A percentile compares a stretch with the other conserved stretches of the same genome.
phyloP scores from a whole-genome alignment of 2,113 vertebrate genomes.

The Progne subis region DNA sequence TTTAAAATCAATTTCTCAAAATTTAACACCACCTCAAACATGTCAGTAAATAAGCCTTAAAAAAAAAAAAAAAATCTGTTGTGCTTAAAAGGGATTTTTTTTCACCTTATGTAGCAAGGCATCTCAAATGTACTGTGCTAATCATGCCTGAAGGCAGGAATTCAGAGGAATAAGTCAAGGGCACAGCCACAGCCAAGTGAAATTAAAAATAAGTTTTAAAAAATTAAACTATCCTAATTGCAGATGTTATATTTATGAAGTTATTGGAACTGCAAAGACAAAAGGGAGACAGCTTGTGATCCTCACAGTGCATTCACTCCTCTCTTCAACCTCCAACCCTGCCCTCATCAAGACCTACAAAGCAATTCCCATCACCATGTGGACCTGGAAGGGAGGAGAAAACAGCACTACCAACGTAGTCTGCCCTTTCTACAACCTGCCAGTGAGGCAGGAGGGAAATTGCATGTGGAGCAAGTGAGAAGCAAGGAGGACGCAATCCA shows the following conservation, averaged over 20 bases:
- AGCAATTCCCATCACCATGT: accelerated
- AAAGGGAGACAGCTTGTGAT: background rate
- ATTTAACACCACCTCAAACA: background rate
- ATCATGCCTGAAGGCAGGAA: constrained; percentile 29
- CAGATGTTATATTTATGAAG: background rate
- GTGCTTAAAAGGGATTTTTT: background rate
- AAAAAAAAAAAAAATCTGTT: background rate
- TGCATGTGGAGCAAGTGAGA: background rate
- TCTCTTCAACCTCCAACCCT: background rate
- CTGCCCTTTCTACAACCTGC: background rate
- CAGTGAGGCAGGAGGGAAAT: constrained; percentile 38
- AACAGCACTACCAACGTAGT: background rate
- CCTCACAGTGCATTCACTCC: background rate
- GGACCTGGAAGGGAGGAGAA: background rate
- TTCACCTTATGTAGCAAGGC: background rate
- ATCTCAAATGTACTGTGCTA: background rate
- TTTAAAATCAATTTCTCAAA: background rate
- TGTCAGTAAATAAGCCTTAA: background rate
- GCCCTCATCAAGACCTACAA: background rate
- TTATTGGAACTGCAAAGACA: background rate
- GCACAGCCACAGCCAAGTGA: constrained; percentile 16
- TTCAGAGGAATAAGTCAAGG: constrained; percentile 43
- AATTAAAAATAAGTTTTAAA: background rate
- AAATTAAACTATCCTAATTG: constrained; percentile 20
- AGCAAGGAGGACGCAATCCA: background rate